Percentiles rank a stretch among this genome's conserved stretches.
Evolutionary conservation across 2,888 invertebrate genomes (phyloP).

Genomic region (Drosophila anceps): DNA sequence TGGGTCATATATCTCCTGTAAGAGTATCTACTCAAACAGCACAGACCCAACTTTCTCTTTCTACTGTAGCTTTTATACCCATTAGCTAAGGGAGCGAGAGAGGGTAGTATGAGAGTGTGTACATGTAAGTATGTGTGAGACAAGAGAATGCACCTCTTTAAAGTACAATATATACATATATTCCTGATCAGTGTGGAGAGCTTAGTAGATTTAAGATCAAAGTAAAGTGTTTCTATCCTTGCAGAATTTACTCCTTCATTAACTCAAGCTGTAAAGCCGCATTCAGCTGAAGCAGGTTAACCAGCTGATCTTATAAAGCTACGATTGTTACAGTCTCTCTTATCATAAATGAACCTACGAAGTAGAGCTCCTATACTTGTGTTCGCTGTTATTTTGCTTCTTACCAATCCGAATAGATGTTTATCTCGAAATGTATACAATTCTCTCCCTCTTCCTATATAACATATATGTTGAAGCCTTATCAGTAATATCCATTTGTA

Average conservation of each 20-base stretch:
- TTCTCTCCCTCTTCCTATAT: not conserved
- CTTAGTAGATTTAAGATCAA: not conserved
- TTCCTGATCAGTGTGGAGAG: not conserved
- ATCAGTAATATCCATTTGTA: not conserved
- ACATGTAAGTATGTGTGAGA: not conserved
- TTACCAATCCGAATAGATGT: not conserved
- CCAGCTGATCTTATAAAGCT: no score
- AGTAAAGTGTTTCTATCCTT: no score
- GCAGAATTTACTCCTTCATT: no score
- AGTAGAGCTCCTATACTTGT: not conserved
- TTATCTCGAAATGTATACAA: not conserved
- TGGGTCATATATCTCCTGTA: conserved; percentile 54
- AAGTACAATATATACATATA: not conserved
- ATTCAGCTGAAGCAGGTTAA: not conserved
- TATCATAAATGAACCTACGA: not conserved
- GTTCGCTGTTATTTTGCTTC: not conserved
- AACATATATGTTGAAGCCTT: not conserved
- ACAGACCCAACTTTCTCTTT: conserved; percentile 46
- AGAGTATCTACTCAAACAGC: conserved; percentile 26
- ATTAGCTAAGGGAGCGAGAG: not conserved
- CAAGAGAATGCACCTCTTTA: not conserved
- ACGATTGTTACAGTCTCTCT: not conserved
- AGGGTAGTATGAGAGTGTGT: not conserved
- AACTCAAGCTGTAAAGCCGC: not conserved
- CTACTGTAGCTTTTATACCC: not conserved